Evolutionary conservation across 2,888 invertebrate species (phyloP), one percentile per base, ranked within the genome.

Genomic region (Bellardia pandia): DNA sequence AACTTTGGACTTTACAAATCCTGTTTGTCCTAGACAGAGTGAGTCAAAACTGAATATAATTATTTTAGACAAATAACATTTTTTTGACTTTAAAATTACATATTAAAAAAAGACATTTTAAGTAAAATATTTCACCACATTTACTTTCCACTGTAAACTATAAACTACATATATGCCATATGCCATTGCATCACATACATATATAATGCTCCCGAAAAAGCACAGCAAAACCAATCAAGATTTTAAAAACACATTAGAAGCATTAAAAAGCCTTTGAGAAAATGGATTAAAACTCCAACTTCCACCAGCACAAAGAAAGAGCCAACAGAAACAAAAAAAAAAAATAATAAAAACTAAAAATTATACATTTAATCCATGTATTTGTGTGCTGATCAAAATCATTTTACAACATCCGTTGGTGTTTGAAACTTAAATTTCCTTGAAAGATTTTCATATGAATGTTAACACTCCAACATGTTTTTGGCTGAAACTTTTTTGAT

Each of bases 351-450:
- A 66, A 77, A 23, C 48, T 40, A 14, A 42, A 58, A 60, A 56
- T 56, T 68, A 75, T 64, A 77, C 68, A 75, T 69, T 45, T 75
- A 68, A 79, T 77, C 42, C 76, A 16, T 69, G 75, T 62, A 48
- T 66, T 72, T 51, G 40, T 69, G 58, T 4, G 48, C 75, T 85
- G 87, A 87, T 87, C 74, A 45, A 87, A 82, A 87, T 87, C 87
- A 56, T 78, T 87, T 78, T 75, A 87, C 87, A 87, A 85, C 87
- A 85, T 87, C 87, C 87, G 87, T 66, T 87, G 78, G 30, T 69
- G 83, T 84, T 71, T 56, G 56, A 3, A 58, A 30, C 56, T 23
- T 5, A 83, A 83, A 81, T 75, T 85, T 85, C 78, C 71, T 60
- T 62, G 81, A 87, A 85, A 48, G 60, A 84, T 84, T 80, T 80